Conservation (phyloP, 30 jellyfish, hydroid and myxozoan genomes). For the Aurelia aurita complex sp. Pacific region DNA sequence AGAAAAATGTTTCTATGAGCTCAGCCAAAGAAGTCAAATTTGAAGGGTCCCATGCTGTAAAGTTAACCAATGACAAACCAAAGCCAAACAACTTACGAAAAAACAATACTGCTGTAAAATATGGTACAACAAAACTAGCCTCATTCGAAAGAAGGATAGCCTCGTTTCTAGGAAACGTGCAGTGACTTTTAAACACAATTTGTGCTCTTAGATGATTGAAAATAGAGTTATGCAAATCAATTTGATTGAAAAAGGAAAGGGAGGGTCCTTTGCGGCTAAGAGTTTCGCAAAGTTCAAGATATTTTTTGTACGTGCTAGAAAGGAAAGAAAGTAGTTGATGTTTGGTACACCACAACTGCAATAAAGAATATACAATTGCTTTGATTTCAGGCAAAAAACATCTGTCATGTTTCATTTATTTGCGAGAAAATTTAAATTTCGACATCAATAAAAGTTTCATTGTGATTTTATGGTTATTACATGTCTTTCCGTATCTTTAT, state of each 20-base stretch:
- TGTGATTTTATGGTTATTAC: no score
- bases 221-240: no score
- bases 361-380: not conserved
- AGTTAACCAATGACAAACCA: constrained; percentile 8
- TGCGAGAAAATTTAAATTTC: no score
- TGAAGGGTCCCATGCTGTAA: constrained; percentile 13
- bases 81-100: not conserved
- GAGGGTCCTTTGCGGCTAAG: no score
- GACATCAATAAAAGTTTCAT: no score
- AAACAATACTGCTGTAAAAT: not conserved
- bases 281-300: no score
- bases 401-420: no score
- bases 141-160: not conserved
- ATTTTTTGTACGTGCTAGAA: no score
- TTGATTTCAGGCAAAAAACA: not conserved
- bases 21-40: not conserved
- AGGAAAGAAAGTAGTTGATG: no score
- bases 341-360: not conserved
- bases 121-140: not conserved
- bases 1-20: not conserved
- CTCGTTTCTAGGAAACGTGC: not conserved
- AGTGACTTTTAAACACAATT: constrained; percentile 2
- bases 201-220: not conserved
- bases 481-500: no score
- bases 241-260: no score